Evolutionary conservation across 64 coral and sea anemone genomes (phyloP), one percentile per base, ranked within the genome.

Genomic region (Stylophora pistillata): DNA sequence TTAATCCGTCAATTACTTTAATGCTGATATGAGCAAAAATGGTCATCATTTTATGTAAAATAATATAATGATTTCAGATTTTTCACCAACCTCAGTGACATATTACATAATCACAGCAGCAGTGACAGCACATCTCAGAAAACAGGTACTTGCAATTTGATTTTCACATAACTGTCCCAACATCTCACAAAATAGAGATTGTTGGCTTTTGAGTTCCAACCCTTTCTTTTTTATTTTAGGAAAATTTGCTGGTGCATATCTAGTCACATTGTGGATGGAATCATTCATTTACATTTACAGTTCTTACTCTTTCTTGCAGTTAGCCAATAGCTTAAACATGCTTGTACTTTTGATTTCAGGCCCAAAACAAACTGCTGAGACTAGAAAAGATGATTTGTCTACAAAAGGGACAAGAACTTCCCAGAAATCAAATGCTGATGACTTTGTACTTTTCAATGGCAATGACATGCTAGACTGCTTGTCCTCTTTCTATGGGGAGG

Each of bases 401-500:
- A 37, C 53, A 4, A 7, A 47, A 47, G 37, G 3, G 37, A 47
- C 37, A 47, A 47, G 59, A 53, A 53, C 61, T 11, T 70, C 80
- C 27, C 62, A 54, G 23, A 33, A 53, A 52, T 15, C 37, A 27
- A 12, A 23, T 64, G 65, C 25, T 13, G n/a, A 55, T 53, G 12
- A 31, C 27, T 15, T 23, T 15, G 62, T 69, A 53, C 60, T 6
- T 0, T 70, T 33, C 16, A 79, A 13, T 70, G 62, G 69, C 5
- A 60, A 82, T 2, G 61, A 84, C 25, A 1, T 41, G 25, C 37
- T 84, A 14, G 80, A 84, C 17, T 70, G 61, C 61, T 70, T 84
- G 53, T 33, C 15, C 16, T 84, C 61, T 21, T 84, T 84, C 53
- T 84, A 84, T 84, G 80, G 80, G 23, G 80, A 69, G 17, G 80